Evolutionary conservation across 2,113 vertebrate species (phyloP), one percentile per base, ranked within the genome.

Genomic region (Pagrus major): DNA sequence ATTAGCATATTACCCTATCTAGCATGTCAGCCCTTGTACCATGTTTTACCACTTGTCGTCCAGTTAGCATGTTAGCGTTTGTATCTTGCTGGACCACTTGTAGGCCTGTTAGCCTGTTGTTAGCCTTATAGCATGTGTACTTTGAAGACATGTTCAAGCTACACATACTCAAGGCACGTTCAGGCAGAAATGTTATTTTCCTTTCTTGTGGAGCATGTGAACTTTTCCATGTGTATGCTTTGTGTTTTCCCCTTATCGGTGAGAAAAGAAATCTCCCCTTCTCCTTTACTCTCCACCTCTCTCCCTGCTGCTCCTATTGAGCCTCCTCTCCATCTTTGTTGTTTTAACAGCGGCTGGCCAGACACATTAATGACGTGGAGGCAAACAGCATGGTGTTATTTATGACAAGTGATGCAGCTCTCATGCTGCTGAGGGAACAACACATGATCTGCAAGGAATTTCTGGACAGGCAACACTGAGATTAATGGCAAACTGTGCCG

Each of bases 351-450:
- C 16, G 16, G 21, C 70, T 49, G 63, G 72, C 81, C 77, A 89
- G 86, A 85, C 85, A 82, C 46, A 74, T 84, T 78, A 76, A 88
- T 71, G 78, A 83, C 23, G 59, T 67, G 59, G 51, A 84, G 76
- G 76, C 55, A 51, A 85, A 81, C 74, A 72, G 44, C 42, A 16
- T 25, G 44, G 41, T 42, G 67, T 92, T 86, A 92, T 92, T 93
- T 93, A 92, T 68, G 86, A 85, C 14, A 27, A 51, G 49, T 79
- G 72, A 81, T 80, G 72, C 59, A 80, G 42, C 82, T 83, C 64
- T 89, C 79, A 52, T 59, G 75, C 77, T 82, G 71, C 84, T 58
- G 76, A 73, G 79, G 83, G 83, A 88, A 86, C 86, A 87, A 67
- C 71, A 58, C 33, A 83, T 21, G 31, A 78, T 83, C 77, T 59